These are phyloP conservation scores for Erebia aethiops DNA, from an alignment of 2,888 invertebrate genomes.

Conservation along the genomic window DNA sequence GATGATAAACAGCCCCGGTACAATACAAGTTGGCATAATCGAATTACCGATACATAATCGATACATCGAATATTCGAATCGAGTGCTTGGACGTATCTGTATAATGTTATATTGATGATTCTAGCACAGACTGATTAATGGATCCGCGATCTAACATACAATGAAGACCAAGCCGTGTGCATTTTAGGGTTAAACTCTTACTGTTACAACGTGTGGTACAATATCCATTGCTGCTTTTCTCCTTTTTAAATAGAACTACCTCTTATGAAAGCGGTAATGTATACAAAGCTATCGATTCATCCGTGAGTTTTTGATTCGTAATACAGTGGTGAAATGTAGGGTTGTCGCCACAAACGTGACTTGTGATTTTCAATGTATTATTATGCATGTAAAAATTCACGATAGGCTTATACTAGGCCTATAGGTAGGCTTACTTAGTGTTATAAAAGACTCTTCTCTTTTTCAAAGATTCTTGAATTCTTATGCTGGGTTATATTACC, in stretches of 20 bases:
- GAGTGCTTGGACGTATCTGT: conserved; percentile 77
- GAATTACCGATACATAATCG: conserved; percentile 78
- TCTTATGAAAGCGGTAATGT: conserved; percentile 43
- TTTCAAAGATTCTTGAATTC: not conserved
- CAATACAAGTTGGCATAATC: conserved; percentile 70
- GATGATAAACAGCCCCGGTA: conserved; percentile 71
- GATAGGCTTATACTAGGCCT: conserved; percentile 10
- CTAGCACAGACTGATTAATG: conserved; percentile 81
- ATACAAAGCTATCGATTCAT: conserved; percentile 29
- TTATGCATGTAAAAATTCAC: conserved; percentile 40
- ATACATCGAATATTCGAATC: conserved; percentile 75
- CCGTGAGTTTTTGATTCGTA: conserved; percentile 27
- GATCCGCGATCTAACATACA: conserved; percentile 71
- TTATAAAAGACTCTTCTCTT: not conserved
- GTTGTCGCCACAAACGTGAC: conserved; percentile 79
- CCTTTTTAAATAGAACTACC: not conserved
- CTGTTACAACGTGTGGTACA: conserved; percentile 18
- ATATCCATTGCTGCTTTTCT: conserved; percentile 50
- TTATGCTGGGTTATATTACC: too few species aligned
- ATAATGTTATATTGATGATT: conserved; percentile 82
- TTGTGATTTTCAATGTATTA: conserved; percentile 68
- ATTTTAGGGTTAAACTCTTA: conserved; percentile 51
- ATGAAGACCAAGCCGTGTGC: conserved; percentile 62
- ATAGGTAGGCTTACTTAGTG: not conserved
- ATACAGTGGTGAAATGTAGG: conserved; percentile 61